These are phyloP conservation scores for Ophion costatus DNA, from an alignment of 2,888 invertebrate species.

Conservation along the genomic window DNA sequence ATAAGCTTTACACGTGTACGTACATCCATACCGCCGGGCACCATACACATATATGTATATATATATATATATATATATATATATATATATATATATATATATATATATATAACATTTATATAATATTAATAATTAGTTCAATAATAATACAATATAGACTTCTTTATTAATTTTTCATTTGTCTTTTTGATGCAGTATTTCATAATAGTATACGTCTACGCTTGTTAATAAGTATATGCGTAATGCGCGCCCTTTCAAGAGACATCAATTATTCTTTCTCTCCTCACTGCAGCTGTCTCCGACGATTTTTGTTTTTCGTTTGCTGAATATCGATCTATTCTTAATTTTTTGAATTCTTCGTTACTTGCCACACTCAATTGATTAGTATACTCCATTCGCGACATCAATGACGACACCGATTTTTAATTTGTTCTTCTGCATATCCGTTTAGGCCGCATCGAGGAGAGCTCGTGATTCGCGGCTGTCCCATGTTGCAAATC, in stretches of 20 bases:
- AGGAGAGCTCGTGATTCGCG: conserved; percentile 29
- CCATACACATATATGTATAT: conserved; percentile 66
- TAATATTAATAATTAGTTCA: conserved; percentile 55
- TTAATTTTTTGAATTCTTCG: conserved; percentile 15
- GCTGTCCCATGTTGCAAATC: conserved; percentile 19
- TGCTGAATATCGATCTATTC: conserved; percentile 6
- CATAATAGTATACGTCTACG: conserved; percentile 64
- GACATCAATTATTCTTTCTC: conserved; percentile 35
- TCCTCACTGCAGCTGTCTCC: not conserved
- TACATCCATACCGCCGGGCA: conserved; percentile 77
- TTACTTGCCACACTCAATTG: not conserved
- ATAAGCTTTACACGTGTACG: conserved; percentile 76
- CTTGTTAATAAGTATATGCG: conserved; percentile 51
- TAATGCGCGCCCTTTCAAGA: conserved; percentile 52
- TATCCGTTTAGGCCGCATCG: conserved; percentile 41
- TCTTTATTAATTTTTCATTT: conserved; percentile 51
- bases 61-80: conserved; percentile 66
- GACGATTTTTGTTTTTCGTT: not conserved
- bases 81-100: conserved; percentile 64
- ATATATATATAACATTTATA: conserved; percentile 66
- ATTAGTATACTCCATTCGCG: conserved; percentile 26
- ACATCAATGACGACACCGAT: conserved; percentile 3
- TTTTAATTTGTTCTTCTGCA: not conserved
- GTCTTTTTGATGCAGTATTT: conserved; percentile 47
- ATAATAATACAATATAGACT: conserved; percentile 60